Evolutionary conservation across 2,888 invertebrate species (phyloP), one percentile per base, ranked within the genome.

Genomic region (Neoascia interrupta): DNA sequence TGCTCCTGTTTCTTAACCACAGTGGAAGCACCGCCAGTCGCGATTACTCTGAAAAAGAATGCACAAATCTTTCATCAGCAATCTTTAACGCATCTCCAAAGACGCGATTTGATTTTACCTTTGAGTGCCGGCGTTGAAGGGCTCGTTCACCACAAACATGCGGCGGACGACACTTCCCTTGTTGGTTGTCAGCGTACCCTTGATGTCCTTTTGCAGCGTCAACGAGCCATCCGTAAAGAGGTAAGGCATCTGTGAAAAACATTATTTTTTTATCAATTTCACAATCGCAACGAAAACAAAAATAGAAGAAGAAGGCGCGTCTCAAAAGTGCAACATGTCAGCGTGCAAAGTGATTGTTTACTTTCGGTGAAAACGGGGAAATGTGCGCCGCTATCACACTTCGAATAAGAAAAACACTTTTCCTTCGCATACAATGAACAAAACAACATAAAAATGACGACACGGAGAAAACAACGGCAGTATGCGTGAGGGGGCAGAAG

Each of bases 81-180:
- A 5, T 6, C 11, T 5, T 2, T n/a, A 34, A 3, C 21, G n/a
- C n/a, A 56, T 6, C 3, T n/a, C 19, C 10, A 47, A 6, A 21
- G 28, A 16, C 5, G 23, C 53, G 39, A 18, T 18, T 61, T 60
- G n/a, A n/a, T n/a, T 73, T 66, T 85, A 89, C 88, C 89, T 87
- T 85, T 87, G 89, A 69, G 86, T 84, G 79, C 87, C 87, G 73
- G 86, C 83, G 81, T 87, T 82, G 82, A 88, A 88, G 51, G 88
- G 85, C 82, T 89, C 89, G 83, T 89, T 89, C 49, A 89, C 88
- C 28, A 89, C 88, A 83, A 88, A 87, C 89, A 89, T 89, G 61
- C 89, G 86, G 56, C 89, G 86, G 53, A 89, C 88, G 58, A 89
- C 87, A 83, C 88, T 87, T 58, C 85, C 86, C 80, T 89, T 88